Evolutionary conservation across 2,113 vertebrate species (phyloP).

Genomic region (Athene noctua): DNA sequence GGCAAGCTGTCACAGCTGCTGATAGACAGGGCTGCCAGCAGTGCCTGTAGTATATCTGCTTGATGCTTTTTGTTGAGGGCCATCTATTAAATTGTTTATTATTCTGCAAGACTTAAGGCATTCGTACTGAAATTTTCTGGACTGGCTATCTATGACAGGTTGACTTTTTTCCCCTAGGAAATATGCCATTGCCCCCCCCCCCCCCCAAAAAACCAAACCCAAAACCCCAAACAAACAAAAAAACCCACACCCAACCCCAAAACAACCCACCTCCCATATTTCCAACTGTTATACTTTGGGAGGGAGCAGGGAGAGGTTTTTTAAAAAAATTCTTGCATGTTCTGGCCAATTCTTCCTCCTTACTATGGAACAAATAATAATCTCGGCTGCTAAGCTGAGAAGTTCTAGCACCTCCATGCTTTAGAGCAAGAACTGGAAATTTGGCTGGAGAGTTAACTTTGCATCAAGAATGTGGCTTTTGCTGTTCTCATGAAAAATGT

Average conservation of each 20-base stretch:
- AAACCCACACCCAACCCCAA: too few relatives aligned
- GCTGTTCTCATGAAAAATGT: background rate
- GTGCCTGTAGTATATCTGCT: background rate
- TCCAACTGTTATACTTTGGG: background rate
- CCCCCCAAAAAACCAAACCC: background rate
- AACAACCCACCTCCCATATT: background rate
- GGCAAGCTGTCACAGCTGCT: conserved; percentile 40
- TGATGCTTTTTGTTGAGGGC: background rate
- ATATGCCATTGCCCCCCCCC: too few relatives aligned
- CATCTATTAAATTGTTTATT: conserved; percentile 19
- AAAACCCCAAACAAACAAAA: too few relatives aligned
- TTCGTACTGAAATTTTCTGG: background rate
- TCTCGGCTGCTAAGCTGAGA: background rate
- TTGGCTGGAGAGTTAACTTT: background rate
- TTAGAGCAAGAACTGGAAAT: conserved; percentile 15
- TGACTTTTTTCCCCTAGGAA: background rate
- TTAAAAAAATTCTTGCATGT: background rate
- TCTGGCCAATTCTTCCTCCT: background rate
- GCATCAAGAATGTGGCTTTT: conserved; percentile 9
- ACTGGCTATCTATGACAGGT: background rate
- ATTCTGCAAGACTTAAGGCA: background rate
- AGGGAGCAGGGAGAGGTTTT: background rate
- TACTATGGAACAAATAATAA: background rate
- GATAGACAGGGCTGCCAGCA: conserved; percentile 21
- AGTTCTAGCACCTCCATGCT: background rate